These are phyloP conservation scores for Lycaena phlaeas DNA, from an alignment of 2,888 invertebrate species.

Conservation along the genomic window DNA sequence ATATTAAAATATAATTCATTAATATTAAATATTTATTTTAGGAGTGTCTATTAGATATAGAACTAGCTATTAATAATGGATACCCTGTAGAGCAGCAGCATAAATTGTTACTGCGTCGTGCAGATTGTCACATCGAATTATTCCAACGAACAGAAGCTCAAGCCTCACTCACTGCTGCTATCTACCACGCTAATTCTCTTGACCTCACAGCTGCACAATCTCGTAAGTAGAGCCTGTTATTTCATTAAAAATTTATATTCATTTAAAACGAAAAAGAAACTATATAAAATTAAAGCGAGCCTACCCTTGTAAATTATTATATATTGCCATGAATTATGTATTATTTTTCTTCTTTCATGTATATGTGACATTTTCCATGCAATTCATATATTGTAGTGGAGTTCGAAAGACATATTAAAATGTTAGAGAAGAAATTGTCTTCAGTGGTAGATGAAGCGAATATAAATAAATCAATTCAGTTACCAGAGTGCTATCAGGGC, in stretches of 20 bases:
- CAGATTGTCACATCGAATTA: slow-evolving; percentile 75
- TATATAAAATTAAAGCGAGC: too few species aligned
- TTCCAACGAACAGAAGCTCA: slow-evolving; percentile 45
- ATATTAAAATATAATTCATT: not conserved
- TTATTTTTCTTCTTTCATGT: too few species aligned
- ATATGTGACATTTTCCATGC: too few species aligned
- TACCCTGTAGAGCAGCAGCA: slow-evolving; percentile 76
- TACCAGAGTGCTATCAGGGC: slow-evolving; percentile 57
- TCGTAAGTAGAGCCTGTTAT: slow-evolving; percentile 25
- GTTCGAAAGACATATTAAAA: slow-evolving; percentile 39
- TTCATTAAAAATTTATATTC: too few species aligned
- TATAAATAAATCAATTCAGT: slow-evolving; percentile 21
- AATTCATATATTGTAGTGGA: too few species aligned
- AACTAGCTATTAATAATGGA: slow-evolving; percentile 70
- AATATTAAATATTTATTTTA: slow-evolving; percentile 27
- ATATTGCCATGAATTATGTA: too few species aligned
- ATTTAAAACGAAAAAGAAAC: too few species aligned
- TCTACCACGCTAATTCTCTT: slow-evolving; percentile 26
- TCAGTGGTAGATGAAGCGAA: slow-evolving; percentile 18
- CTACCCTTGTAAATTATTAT: too few species aligned
- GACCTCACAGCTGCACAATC: slow-evolving; percentile 27
- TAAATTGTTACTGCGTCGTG: slow-evolving; percentile 78
- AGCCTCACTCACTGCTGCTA: slow-evolving; percentile 32
- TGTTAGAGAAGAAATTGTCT: slow-evolving; percentile 38
- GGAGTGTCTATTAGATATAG: slow-evolving; percentile 77